Base-by-base conservation (phyloP, 1,140 invertebrate genomes). In the Drosophila azteca region DNA sequence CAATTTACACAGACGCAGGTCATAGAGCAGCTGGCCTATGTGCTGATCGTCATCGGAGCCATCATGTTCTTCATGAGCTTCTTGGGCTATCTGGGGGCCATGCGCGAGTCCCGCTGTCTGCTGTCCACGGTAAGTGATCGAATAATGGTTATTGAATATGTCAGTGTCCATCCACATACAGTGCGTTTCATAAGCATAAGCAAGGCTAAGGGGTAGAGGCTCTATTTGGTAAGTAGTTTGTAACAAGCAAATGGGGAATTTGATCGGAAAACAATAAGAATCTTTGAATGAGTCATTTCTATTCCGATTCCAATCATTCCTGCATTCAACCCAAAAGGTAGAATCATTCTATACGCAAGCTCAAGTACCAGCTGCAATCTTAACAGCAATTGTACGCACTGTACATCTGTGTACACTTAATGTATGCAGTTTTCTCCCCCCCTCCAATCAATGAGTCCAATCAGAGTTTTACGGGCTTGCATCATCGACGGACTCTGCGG, bases 31-130 rank as follows among this genome's bases (percentile, higher is more conserved):
- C 93, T 94, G 55, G 93, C 95, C 20, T 96, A 95, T 88, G 93
- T 96, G 43, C 92, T 97, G 44, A 96, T 97, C 66, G 94, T 94
- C n/a, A 94, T 95, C 55, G 96, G 97, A 49, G 94, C 94, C 22
- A 93, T 96, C 71, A 95, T 97, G 79, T 97, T 97, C 92, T 92
- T 97, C 55, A 93, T 97, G 68, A 96, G 96, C 58, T 97, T 97
- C 92, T 91, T 97, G 41, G 97, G 97, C 35, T 97, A 97, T 84
- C 97, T 97, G 90, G 97, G 97, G 43, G 96, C 97, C 8, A 94
- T 97, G 82, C 94, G 95, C 89, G 96, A 97, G 90, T 97, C 95
- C 57, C 94, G 95, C 76, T 96, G 96, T 91, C 94, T 97, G 88
- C 93, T 97, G 7, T 95, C 94, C 31, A 93, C 95, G 85, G 96